Conservation (phyloP, 2,888 invertebrate genomes). For the Heliconius sara region DNA sequence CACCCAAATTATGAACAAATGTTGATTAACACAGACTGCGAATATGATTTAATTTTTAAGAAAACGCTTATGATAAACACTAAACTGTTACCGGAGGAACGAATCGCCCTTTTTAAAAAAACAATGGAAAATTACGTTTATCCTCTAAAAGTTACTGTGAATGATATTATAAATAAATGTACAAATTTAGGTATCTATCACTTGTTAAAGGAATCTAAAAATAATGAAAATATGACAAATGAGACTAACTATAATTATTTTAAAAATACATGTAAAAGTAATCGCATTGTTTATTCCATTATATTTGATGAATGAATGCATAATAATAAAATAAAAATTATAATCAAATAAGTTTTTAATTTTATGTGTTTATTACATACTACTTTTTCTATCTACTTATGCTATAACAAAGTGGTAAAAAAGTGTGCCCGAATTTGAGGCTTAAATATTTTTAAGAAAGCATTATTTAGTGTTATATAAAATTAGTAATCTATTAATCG, state of each 20-base stretch:
- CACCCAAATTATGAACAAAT: neutral
- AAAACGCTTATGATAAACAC: conserved; percentile 31
- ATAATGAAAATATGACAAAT: conserved; percentile 32
- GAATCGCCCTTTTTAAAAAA: conserved; percentile 61
- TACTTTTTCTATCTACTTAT: too few relatives aligned
- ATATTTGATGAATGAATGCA: conserved; percentile 62
- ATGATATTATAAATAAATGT: conserved; percentile 67
- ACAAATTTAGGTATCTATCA: conserved; percentile 55
- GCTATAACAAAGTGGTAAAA: too few relatives aligned
- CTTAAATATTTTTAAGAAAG: too few relatives aligned
- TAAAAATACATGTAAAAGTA: conserved; percentile 55
- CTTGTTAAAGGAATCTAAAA: conserved; percentile 33
- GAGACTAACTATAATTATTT: conserved; percentile 32
- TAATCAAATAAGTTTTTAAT: conserved; percentile 2
- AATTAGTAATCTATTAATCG: too few relatives aligned
- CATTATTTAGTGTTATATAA: too few relatives aligned
- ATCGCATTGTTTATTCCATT: conserved; percentile 75
- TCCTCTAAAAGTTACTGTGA: conserved; percentile 66
- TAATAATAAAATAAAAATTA: conserved; percentile 35
- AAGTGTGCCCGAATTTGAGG: too few relatives aligned
- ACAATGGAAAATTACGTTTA: conserved; percentile 67
- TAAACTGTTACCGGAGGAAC: conserved; percentile 59
- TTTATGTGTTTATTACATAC: too few relatives aligned
- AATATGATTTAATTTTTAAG: conserved; percentile 13
- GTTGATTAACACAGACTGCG: neutral